These are phyloP conservation scores for Lagenorhynchus albirostris DNA, from an alignment of 2,113 vertebrate species.

Conservation along the genomic window DNA sequence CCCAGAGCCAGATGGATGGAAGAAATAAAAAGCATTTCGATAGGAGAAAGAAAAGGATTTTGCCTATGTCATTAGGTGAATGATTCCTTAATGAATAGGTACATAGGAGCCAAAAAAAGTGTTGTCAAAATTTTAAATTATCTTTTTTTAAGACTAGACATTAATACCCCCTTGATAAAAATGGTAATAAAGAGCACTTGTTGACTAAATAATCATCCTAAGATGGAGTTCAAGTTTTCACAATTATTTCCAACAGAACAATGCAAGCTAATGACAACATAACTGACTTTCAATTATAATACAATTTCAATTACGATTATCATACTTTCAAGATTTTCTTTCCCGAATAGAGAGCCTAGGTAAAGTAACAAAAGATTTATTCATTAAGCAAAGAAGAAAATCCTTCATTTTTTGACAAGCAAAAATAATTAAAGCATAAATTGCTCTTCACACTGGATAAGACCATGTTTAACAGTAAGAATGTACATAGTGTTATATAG, in stretches of 20 bases:
- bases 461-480: slow-evolving; percentile 37
- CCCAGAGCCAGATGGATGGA: neutral
- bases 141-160: neutral
- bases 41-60: slow-evolving; percentile 33
- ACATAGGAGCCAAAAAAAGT: neutral
- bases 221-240: slow-evolving; percentile 20
- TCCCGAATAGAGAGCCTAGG: slow-evolving; percentile 4
- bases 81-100: slow-evolving; percentile 13
- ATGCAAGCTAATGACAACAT: neutral
- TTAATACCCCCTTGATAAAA: neutral
- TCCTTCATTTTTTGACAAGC: slow-evolving; percentile 53
- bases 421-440: slow-evolving; percentile 38
- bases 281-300: slow-evolving; percentile 29
- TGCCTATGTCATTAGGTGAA: slow-evolving; percentile 21
- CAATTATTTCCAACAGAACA: slow-evolving; percentile 37
- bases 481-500: slow-evolving; percentile 52
- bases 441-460: slow-evolving; percentile 58
- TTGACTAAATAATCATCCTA: slow-evolving; percentile 10
- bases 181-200: neutral
- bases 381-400: slow-evolving; percentile 49
- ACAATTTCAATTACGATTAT: neutral
- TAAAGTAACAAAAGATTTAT: slow-evolving; percentile 29
- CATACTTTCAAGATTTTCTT: slow-evolving; percentile 38
- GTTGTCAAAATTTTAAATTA: slow-evolving; percentile 12
- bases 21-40: slow-evolving; percentile 41